These are phyloP conservation scores for Agriopis marginaria DNA, from an alignment of 2,888 invertebrate species.

Conservation along the genomic window DNA sequence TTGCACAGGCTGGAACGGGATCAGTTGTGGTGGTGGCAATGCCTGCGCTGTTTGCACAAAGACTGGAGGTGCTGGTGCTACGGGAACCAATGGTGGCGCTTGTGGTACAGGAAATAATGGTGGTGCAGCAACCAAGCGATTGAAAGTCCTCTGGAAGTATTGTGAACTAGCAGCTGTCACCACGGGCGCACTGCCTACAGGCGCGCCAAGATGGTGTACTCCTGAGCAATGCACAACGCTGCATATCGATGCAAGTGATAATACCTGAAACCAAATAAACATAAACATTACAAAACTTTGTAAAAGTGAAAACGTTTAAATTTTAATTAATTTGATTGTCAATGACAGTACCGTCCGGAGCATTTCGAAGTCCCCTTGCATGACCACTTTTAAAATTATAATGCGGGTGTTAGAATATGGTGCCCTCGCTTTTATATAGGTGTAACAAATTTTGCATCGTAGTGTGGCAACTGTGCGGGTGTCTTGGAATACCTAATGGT, in stretches of 20 bases:
- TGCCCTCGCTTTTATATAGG: slow-evolving; percentile 83
- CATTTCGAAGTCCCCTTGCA: slow-evolving; percentile 70
- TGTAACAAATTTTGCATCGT: slow-evolving; percentile 85
- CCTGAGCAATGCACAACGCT: slow-evolving; percentile 66
- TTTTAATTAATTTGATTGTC: slow-evolving; percentile 25
- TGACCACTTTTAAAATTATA: slow-evolving; percentile 73
- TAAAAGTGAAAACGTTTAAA: slow-evolving; percentile 10
- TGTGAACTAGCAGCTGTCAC: slow-evolving; percentile 90
- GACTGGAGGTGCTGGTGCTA: slow-evolving; percentile 39
- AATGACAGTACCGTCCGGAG: slow-evolving; percentile 64
- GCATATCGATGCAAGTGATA: slow-evolving; percentile 61
- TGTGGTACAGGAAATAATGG: slow-evolving; percentile 42
- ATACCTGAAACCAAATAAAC: slow-evolving; percentile 61
- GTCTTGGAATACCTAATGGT: slow-evolving; percentile 83
- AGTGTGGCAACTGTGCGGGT: slow-evolving; percentile 79
- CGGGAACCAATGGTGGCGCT: slow-evolving; percentile 31
- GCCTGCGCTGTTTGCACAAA: slow-evolving; percentile 34
- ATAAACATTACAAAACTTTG: slow-evolving; percentile 5
- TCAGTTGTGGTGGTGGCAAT: slow-evolving; percentile 40
- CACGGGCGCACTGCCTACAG: slow-evolving; percentile 73
- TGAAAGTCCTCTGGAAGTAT: slow-evolving; percentile 88
- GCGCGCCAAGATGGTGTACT: slow-evolving; percentile 52
- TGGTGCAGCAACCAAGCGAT: slow-evolving; percentile 75
- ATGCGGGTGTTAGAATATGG: slow-evolving; percentile 80
- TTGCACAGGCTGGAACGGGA: slow-evolving; percentile 46